Conservation (phyloP, 2,113 vertebrate species). For the Thamnaconus septentrionalis region DNA sequence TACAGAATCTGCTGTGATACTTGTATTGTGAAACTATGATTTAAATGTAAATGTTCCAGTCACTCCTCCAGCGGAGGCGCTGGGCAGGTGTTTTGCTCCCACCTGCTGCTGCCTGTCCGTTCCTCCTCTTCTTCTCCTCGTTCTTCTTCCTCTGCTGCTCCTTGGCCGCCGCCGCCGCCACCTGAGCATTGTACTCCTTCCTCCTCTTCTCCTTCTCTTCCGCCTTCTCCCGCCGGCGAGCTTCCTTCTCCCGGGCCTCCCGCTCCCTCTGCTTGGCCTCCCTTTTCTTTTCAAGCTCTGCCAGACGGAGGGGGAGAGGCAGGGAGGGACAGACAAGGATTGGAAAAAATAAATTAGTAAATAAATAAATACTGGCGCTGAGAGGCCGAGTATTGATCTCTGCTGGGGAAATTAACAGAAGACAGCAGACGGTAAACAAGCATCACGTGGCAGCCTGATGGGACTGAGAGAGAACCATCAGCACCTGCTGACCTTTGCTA, state of each 20-base stretch:
- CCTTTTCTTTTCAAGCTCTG: constrained; percentile 89
- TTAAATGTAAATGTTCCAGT: no score
- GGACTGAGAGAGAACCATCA: no score
- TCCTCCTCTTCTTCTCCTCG: constrained; percentile 85
- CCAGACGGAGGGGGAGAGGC: background rate
- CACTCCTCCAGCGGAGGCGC: no score
- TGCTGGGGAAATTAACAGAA: no score
- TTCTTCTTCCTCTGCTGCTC: constrained; percentile 83
- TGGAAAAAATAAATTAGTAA: no score
- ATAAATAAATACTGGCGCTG: no score
- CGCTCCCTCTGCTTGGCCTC: constrained; percentile 87
- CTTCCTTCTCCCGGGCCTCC: constrained; percentile 87
- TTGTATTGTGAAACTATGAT: no score
- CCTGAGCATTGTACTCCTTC: constrained; percentile 88
- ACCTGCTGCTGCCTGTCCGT: constrained; percentile 82
- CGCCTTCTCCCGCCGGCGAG: constrained; percentile 89
- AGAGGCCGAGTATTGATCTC: no score
- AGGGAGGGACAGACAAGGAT: background rate
- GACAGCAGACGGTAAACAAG: no score
- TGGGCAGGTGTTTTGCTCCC: background rate
- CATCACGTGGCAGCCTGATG: no score
- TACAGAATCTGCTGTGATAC: no score
- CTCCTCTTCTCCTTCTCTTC: constrained; percentile 93
- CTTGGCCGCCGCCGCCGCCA: constrained; percentile 72
- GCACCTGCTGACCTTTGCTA: no score